Evolutionary conservation across 2,113 vertebrate genomes (phyloP), one percentile per base, ranked within the genome.

Genomic region (Zingel zingel): DNA sequence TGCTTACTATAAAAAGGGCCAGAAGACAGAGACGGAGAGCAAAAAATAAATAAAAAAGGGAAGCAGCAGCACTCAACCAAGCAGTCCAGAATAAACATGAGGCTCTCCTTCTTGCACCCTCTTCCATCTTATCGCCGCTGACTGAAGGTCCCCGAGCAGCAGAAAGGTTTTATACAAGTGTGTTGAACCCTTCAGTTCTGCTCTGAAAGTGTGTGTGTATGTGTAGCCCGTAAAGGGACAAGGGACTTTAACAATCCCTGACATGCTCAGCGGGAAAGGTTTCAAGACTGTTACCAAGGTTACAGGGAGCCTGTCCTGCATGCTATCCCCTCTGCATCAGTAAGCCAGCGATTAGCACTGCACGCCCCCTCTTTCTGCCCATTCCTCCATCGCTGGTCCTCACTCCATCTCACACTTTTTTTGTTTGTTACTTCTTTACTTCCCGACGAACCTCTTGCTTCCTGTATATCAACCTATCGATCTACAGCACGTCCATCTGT

Each of bases 261-360:
- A 96, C 94, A 93, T 89, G 94, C 95, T 94, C 89, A 62, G 13
- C 92, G 90, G 94, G 90, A 93, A 91, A 93, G 92, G 87, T 93
- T 91, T 91, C 83, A 90, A 92, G 91, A 81, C 81, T 1, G 95
- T 97, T 95, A 90, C 97, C 96, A 95, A 94, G 95, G 96, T 95
- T 95, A 97, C 96, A 82, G 33, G 90, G 88, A 95, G 94, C 91
- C 91, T 0, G 94, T 92, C 94, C 95, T 92, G 95, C 95, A 95
- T 92, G 94, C 86, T 91, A 91, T 92, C 94, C 83, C 94, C 94
- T 77, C 95, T 88, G 89, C 91, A 95, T 92, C 92, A 92, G 87
- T 90, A 78, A 79, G 79, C 82, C 68, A 74, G 30, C 39, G 72
- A 89, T 87, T 85, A 88, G 83, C 23, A 14, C 53, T 72, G 58